Evolutionary conservation across 2,113 vertebrate species (phyloP).

Genomic region (Platysternon megacephalum): DNA sequence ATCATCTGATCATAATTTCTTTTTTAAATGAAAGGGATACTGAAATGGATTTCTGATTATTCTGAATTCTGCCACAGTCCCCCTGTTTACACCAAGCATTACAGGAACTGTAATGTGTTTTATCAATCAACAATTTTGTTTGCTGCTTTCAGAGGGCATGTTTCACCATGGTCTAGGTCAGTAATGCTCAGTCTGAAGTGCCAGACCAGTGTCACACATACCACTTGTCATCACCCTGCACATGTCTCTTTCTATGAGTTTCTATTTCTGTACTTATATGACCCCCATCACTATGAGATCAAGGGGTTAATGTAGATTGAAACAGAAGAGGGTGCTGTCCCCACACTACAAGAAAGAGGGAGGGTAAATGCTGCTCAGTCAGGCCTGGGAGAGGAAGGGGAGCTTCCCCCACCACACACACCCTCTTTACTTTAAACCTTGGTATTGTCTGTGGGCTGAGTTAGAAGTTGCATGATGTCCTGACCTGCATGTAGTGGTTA

Average conservation of each 20-base stretch:
- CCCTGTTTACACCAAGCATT: neutral
- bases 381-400: neutral
- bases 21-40: conserved; percentile 25
- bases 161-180: neutral
- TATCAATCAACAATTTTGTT: neutral
- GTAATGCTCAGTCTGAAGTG: neutral
- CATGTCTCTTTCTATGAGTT: neutral
- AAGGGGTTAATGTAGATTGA: neutral
- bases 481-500: conserved; percentile 22
- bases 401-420: neutral
- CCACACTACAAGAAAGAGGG: neutral
- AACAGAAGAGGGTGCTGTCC: neutral
- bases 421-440: neutral
- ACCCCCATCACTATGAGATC: neutral
- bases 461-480: conserved; percentile 18
- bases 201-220: neutral
- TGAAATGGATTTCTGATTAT: conserved; percentile 56
- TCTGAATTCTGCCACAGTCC: conserved; percentile 11
- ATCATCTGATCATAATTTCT: neutral
- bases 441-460: neutral
- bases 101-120: neutral
- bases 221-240: neutral
- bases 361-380: neutral
- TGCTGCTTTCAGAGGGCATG: conserved; percentile 3
- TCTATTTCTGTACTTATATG: neutral